These are phyloP conservation scores for Myodes glareolus DNA, from an alignment of 2,113 vertebrate genomes.

Conservation along the genomic window DNA sequence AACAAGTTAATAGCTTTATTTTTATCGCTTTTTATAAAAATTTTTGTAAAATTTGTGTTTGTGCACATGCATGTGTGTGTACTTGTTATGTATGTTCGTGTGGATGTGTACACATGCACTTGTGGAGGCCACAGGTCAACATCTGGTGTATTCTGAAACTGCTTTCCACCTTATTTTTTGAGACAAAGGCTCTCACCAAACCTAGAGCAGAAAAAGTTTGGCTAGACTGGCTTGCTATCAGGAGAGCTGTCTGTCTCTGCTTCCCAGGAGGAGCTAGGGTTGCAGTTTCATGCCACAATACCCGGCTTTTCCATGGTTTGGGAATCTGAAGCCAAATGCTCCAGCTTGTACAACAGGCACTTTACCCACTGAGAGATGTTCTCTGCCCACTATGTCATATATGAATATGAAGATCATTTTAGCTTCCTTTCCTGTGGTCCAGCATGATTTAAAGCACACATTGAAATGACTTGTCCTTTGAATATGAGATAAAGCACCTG, in stretches of 20 bases:
- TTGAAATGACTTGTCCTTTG: neutral
- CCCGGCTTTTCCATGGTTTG: neutral
- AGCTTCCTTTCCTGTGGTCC: neutral
- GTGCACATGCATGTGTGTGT: neutral
- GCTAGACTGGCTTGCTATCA: neutral
- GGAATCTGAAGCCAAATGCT: neutral
- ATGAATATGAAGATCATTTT: neutral
- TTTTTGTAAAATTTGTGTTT: neutral
- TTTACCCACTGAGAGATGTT: neutral
- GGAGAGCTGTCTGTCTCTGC: neutral
- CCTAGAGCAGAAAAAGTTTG: neutral
- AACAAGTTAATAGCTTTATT: neutral
- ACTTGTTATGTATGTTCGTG: neutral
- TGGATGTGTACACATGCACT: neutral
- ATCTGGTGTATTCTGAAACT: neutral
- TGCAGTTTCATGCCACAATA: neutral
- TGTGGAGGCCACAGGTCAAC: neutral
- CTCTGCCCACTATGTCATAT: neutral
- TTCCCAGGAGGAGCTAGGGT: neutral
- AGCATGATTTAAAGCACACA: neutral
- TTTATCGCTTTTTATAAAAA: conserved; percentile 1
- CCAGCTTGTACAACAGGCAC: neutral
- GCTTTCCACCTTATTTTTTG: neutral
- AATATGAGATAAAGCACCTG: neutral
- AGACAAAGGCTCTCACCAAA: neutral